Percentiles rank a stretch among this genome's conserved stretches.
phyloP scores from a whole-genome alignment of 2,888 invertebrate species.

The Melanchra persicariae region DNA sequence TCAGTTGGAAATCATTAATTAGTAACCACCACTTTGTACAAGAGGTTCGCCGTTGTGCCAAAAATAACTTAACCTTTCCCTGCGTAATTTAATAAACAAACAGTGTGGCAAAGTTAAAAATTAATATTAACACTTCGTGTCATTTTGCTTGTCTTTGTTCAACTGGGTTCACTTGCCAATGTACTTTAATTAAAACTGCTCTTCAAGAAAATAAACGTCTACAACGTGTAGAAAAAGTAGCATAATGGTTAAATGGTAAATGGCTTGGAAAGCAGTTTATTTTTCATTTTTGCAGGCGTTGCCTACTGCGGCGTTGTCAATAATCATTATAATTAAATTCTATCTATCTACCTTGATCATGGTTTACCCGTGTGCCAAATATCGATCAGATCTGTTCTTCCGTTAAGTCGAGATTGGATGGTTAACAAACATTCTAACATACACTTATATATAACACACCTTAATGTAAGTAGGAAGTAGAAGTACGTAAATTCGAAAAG shows the following conservation, averaged over 20 bases:
- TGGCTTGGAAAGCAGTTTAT: no score
- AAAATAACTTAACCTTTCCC: conserved; percentile 27
- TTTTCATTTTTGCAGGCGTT: no score
- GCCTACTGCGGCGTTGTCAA: no score
- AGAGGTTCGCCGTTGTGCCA: conserved; percentile 6
- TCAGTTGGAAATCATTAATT: conserved; percentile 8
- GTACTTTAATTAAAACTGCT: conserved; percentile 46
- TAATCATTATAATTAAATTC: no score
- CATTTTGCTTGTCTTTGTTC: conserved; percentile 52
- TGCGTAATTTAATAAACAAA: conserved; percentile 42
- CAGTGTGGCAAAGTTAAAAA: conserved; percentile 48
- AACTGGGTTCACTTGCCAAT: conserved; percentile 41
- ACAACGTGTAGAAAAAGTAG: background rate
- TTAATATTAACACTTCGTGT: conserved; percentile 50
- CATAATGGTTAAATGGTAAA: no score
- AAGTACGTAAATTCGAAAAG: background rate
- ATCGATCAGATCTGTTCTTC: background rate
- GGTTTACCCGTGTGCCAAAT: background rate
- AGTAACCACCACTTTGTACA: conserved; percentile 19
- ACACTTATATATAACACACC: no score
- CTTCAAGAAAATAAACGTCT: conserved; percentile 19
- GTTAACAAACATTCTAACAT: background rate
- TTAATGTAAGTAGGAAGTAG: background rate
- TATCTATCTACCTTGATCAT: background rate
- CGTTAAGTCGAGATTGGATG: background rate